A percentile compares a stretch with the other conserved stretches of the same genome.
Conservation (phyloP, 2,888 invertebrate species). For the Apamea sordens region DNA sequence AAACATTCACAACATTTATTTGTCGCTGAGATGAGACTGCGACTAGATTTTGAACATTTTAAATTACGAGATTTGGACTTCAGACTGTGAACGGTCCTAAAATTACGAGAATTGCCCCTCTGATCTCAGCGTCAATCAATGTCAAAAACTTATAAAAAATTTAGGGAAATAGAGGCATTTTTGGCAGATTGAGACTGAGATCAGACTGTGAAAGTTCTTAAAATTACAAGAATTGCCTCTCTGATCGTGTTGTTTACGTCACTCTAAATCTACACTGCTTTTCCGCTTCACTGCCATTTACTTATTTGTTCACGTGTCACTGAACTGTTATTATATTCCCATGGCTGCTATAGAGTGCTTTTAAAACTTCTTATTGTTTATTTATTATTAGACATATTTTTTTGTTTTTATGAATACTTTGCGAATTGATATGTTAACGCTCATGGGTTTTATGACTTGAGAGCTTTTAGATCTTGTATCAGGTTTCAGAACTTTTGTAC, state of each 20-base stretch:
- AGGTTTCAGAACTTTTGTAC: constrained; percentile 1
- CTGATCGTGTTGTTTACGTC: constrained; percentile 15
- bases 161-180: too few species aligned
- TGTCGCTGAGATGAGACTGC: too few species aligned
- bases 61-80: too few species aligned
- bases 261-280: constrained; percentile 2
- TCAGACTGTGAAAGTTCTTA: too few species aligned
- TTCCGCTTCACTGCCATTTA: constrained; percentile 19
- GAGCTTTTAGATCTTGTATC: constrained; percentile 16
- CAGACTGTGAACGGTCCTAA: too few species aligned
- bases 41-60: too few species aligned
- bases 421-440: constrained; percentile 1
- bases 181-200: too few species aligned
- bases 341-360: constrained; percentile 3
- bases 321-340: constrained; percentile 31
- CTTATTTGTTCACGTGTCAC: constrained; percentile 32
- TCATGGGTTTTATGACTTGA: background rate
- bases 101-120: too few species aligned
- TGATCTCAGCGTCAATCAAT: too few species aligned
- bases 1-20: too few species aligned
- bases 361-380: constrained; percentile 10
- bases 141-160: too few species aligned
- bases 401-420: background rate
- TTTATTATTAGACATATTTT: constrained; percentile 9
- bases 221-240: too few species aligned